A percentile compares a stretch with the other conserved stretches of the same genome.
phyloP scores from a whole-genome alignment of 2,888 invertebrate genomes.

The Timandra comae region DNA sequence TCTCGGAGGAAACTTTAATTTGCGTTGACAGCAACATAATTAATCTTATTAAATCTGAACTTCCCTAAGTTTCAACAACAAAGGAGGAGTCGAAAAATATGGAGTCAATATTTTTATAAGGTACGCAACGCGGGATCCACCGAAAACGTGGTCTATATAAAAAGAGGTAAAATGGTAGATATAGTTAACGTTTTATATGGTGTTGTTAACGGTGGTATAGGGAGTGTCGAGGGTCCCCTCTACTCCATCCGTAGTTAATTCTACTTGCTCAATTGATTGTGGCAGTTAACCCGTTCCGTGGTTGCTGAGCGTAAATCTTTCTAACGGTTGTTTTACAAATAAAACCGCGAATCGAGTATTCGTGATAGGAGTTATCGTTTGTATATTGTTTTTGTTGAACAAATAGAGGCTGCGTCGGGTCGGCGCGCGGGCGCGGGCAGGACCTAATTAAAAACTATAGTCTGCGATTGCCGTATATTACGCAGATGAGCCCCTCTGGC shows the following conservation, averaged over 20 bases:
- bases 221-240: constrained; percentile 27
- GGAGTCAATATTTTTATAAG: constrained; percentile 28
- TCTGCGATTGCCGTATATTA: constrained; percentile 58
- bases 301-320: constrained; percentile 56
- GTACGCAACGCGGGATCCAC: no score
- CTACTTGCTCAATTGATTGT: constrained; percentile 52
- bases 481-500: constrained; percentile 51
- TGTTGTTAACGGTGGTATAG: constrained; percentile 1
- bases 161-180: constrained; percentile 6
- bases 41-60: constrained; percentile 53
- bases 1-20: constrained; percentile 62
- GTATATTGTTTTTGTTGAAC: constrained; percentile 59
- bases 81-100: constrained; percentile 22
- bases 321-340: constrained; percentile 55
- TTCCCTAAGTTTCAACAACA: constrained; percentile 31
- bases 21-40: constrained; percentile 59
- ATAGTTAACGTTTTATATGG: constrained; percentile 6
- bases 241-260: constrained; percentile 42
- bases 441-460: constrained; percentile 71
- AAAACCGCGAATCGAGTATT: constrained; percentile 49
- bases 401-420: constrained; percentile 58
- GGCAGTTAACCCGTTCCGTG: constrained; percentile 46
- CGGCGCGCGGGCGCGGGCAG: constrained; percentile 42
- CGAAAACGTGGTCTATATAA: no score
- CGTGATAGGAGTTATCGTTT: constrained; percentile 54